Evolutionary conservation across 1,140 invertebrate species (phyloP), one percentile per base, ranked within the genome.

Genomic region (Cherax destructor): DNA sequence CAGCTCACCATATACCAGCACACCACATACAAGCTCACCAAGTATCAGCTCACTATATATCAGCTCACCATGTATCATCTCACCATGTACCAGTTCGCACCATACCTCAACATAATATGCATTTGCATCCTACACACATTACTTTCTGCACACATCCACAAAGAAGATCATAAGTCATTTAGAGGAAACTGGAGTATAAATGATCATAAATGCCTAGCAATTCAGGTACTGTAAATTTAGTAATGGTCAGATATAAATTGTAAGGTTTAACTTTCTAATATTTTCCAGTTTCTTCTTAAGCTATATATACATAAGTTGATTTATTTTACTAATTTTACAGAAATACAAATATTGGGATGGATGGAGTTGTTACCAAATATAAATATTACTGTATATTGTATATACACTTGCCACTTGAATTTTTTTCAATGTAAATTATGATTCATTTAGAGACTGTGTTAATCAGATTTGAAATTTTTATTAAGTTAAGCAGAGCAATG

Each of bases 81-180:
- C 69, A 30, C 21, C 16, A 74, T 16, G 9, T 74, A 2, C 52
- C 61, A 18, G 61, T 18, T 65, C 61, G 18, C 61, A 65, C 61
- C 1, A 65, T 65, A 65, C 61, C 11, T 65, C 18, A 11, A 30
- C 69, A 74, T 74, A n/a, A 30, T 30, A 74, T 83, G 4, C 81
- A 69, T 49, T 65, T 83, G 59, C 81, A 83, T 69, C 59, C 80
- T 83, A n/a, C 80, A 83, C 80, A 83, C 18, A 41, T 41, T 41
- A 6, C 52, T n/a, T 47, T 65, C 30, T 83, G 52, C 69, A 24
- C 81, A 21, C 49, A 72, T 5, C 81, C 69, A 24, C 30, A 65
- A 69, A 83, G 81, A 69, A 83, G 81, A 83, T 41, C 59, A 47
- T 83, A 83, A 61, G 24, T 21, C 65, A 49, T 9, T 11, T 79